These are phyloP conservation scores for Acanthisitta chloris DNA, from an alignment of 2,113 vertebrate genomes.

Conservation along the genomic window DNA sequence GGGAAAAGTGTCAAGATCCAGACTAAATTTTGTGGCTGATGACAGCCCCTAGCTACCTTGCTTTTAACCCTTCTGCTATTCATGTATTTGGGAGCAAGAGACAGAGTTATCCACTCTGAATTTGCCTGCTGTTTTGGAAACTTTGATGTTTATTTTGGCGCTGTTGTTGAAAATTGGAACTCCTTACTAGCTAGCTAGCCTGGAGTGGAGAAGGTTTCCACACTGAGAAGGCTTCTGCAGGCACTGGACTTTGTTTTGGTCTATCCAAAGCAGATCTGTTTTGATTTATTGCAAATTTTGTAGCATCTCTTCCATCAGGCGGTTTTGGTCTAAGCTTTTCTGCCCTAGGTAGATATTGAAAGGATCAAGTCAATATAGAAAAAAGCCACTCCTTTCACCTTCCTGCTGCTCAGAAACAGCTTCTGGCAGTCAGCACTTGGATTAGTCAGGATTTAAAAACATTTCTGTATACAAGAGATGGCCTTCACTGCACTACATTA, in stretches of 20 bases:
- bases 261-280: neutral
- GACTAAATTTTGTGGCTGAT: neutral
- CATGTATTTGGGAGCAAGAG: neutral
- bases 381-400: neutral
- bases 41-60: neutral
- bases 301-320: neutral
- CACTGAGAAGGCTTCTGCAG: neutral
- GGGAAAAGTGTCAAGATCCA: neutral
- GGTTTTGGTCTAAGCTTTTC: neutral
- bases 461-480: neutral
- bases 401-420: neutral
- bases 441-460: neutral
- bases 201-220: neutral
- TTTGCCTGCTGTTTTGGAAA: neutral
- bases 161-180: neutral
- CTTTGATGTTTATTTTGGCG: neutral
- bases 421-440: neutral
- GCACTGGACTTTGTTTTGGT: neutral
- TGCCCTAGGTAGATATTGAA: neutral
- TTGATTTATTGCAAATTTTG: neutral
- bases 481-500: neutral
- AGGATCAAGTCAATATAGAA: neutral
- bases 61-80: neutral
- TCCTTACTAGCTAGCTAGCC: neutral
- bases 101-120: neutral